Evolutionary conservation across 1,140 invertebrate genomes (phyloP), one percentile per base, ranked within the genome.

Genomic region (Periplaneta americana): DNA sequence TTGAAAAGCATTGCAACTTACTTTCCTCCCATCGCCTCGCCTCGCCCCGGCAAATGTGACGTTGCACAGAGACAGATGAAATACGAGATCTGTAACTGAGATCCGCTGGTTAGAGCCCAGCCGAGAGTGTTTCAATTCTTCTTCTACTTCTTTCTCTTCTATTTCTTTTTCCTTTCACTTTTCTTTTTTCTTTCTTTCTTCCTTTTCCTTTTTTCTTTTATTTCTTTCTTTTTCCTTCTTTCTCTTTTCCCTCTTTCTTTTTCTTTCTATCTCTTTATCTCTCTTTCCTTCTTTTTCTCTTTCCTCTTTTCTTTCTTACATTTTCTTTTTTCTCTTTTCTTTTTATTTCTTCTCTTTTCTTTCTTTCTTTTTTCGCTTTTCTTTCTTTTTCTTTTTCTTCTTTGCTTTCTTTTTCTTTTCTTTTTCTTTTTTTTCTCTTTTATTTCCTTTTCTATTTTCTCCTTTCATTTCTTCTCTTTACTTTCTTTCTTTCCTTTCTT

Each of bases 231-330:
- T n/a, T n/a, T n/a, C n/a, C n/a, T n/a, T n/a, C n/a, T n/a, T n/a
- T n/a, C 83, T 48, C 82, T 78, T 82, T 81, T 82, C 81, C 80
- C 77, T 82, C 74, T 79, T 57, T 83, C 57, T 77, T 28, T 33
- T 11, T 78, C 11, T 78, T 36, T 15, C 32, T 33, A n/a, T 78
- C 32, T 33, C 10, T 36, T 18, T 22, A n/a, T 33, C 77, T 11
- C 32, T 15, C 77, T 78, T 39, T 80, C 31, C 22, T 10, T 66
- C 28, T 80, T 74, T 76, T 31, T 80, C 34, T 80, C 79, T 79
- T 74, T 13, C 36, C 8, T 34, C 31, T 28, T 17, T 74, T 57
- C 37, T 76, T 33, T 33, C 11, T 17, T 11, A 76, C 31, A 11
- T 33, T 79, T 31, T 80, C 34, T 80, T 10, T 10, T 34, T 66